Conservation (phyloP, 2,113 vertebrate genomes). For the Ictalurus furcatus region DNA sequence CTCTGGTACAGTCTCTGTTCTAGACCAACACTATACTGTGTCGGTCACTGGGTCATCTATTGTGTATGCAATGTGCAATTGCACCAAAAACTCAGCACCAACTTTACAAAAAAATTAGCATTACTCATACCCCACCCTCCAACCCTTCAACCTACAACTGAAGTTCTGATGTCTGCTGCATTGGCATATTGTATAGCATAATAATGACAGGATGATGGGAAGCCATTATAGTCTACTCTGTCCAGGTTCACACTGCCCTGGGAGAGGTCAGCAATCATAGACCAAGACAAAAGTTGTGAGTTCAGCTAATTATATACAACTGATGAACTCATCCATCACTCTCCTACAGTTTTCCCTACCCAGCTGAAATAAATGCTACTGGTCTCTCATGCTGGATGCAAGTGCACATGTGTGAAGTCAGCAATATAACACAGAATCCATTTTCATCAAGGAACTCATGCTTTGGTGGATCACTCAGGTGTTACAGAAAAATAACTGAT, state of each 20-base stretch:
- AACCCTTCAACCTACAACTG: neutral
- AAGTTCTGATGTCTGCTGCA: neutral
- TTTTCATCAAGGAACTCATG: neutral
- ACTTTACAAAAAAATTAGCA: neutral
- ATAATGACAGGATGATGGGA: neutral
- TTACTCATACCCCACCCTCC: too few species aligned
- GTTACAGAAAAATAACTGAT: neutral
- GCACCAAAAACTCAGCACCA: neutral
- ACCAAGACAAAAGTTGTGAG: neutral
- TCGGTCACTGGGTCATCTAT: neutral
- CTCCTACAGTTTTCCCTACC: neutral
- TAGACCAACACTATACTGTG: neutral
- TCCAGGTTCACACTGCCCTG: neutral
- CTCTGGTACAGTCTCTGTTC: neutral
- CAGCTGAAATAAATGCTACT: constrained; percentile 7
- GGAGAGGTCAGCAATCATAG: neutral
- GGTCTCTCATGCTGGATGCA: neutral
- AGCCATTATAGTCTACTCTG: neutral
- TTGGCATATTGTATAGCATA: neutral
- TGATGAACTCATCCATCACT: neutral
- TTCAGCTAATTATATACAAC: constrained; percentile 9
- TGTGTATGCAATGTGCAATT: neutral
- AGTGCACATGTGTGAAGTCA: constrained; percentile 7
- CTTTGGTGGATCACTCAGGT: neutral
- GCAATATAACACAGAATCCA: constrained; percentile 2